A percentile compares a stretch with the other conserved stretches of the same genome.
Evolutionary conservation across 2,797 vertebrate genomes (phyloP).

Genomic region (Dendrocincla fuliginosa): DNA sequence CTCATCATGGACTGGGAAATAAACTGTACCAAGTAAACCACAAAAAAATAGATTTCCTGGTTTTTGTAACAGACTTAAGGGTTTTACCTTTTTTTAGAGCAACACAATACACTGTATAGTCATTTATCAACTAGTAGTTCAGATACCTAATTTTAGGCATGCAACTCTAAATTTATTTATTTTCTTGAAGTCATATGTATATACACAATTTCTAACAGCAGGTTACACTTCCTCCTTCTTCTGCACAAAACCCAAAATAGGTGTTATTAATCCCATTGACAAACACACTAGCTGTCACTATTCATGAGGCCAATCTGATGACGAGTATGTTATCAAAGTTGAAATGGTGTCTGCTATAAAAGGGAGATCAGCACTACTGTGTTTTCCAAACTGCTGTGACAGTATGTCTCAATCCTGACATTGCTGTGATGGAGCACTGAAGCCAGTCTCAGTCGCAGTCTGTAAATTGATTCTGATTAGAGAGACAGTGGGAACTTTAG

Average conservation of each 20-base stretch:
- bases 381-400: not conserved
- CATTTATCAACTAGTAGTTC: not conserved
- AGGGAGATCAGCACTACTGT: not conserved
- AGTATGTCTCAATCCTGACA: not conserved
- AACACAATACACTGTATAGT: not conserved
- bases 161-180: not conserved
- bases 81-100: not conserved
- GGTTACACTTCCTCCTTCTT: not conserved
- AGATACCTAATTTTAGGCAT: not conserved
- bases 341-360: not conserved
- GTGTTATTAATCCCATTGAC: not conserved
- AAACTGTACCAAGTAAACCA: not conserved
- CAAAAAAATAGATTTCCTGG: rapidly evolving
- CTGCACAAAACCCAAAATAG: not conserved
- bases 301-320: not conserved
- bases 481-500: not conserved
- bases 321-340: not conserved
- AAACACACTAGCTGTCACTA: not conserved
- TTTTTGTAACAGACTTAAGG: not conserved
- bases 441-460: not conserved
- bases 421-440: not conserved
- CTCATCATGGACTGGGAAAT: not conserved
- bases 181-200: not conserved
- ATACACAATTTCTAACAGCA: not conserved
- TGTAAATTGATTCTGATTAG: not conserved